These are phyloP conservation scores for Bombus breviceps DNA, from an alignment of 1,140 invertebrate species.

Conservation along the genomic window DNA sequence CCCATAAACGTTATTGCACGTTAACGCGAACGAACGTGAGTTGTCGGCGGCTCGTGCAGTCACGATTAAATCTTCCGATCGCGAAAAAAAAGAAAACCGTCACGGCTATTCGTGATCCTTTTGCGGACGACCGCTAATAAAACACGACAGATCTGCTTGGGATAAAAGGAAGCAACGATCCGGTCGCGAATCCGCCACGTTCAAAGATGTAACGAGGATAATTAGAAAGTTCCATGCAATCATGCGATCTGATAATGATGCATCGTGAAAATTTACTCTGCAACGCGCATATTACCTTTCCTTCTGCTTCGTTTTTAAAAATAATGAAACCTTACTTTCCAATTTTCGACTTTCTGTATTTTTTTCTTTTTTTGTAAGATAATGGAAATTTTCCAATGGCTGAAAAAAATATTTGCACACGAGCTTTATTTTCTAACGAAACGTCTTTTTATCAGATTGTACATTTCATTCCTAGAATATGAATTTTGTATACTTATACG, in stretches of 20 bases:
- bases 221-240: slow-evolving; percentile 36
- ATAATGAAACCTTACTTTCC: not conserved
- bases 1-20: not conserved
- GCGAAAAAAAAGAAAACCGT: slow-evolving; percentile 10
- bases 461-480: too few species aligned
- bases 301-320: too few species aligned
- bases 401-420: too few species aligned
- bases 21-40: not conserved
- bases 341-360: not conserved
- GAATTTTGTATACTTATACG: too few species aligned
- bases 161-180: slow-evolving; percentile 33
- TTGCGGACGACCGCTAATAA: slow-evolving; percentile 28
- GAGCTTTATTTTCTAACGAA: too few species aligned
- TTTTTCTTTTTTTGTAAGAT: not conserved
- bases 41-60: not conserved
- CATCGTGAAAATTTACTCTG: not conserved
- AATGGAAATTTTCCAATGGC: not conserved
- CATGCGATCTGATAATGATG: not conserved
- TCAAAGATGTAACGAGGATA: not conserved
- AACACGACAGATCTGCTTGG: not conserved
- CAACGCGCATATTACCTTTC: not conserved
- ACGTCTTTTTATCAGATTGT: too few species aligned
- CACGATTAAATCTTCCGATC: slow-evolving; percentile 34
- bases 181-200: not conserved
- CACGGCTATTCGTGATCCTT: slow-evolving; percentile 34